Evolutionary conservation across 1,140 invertebrate genomes (phyloP), one percentile per base, ranked within the genome.

Genomic region (Chymomyza costata): DNA sequence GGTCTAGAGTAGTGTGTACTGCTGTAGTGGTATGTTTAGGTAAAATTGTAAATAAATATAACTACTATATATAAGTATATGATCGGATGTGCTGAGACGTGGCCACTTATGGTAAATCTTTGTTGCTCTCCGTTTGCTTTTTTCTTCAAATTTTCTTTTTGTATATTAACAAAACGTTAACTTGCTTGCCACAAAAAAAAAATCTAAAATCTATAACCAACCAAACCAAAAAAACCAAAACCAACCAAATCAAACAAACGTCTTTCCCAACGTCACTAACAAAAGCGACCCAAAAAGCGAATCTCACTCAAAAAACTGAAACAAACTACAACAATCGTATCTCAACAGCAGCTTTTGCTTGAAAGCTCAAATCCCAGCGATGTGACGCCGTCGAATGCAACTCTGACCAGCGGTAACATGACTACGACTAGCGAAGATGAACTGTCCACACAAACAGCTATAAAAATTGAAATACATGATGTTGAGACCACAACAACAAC

Each of bases 241-340:
- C 7, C n/a, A n/a, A n/a, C n/a, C 21, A 31, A 50, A 57, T 44
- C 34, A 54, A 21, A 17, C 32, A 44, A 61, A 21, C 60, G 46
- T 65, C 58, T 53, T 65, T 53, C 16, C 18, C 19, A 63, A n/a
- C n/a, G n/a, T n/a, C n/a, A 17, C 10, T 21, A 11, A 37, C 13
- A 53, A 55, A 71, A 84, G 82, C 82, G 82, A 59, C 60, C 70
- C 56, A 84, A 84, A 83, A 84, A 82, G 63, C 81, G 81, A 52
- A 74, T 60, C 43, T 84, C 82, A 55, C 45, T 83, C 41, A 82
- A 83, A 61, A 73, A 83, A 80, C 48, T 51, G 11, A 81, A 82
- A 61, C 49, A 60, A 59, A 71, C 63, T 70, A 59, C 69, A 63
- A 71, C 55, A 76, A 74, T 83, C 74, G 61, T 83, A 65, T 76